These are phyloP conservation scores for Aleiodes testaceus DNA, from an alignment of 2,888 invertebrate genomes.

Conservation along the genomic window DNA sequence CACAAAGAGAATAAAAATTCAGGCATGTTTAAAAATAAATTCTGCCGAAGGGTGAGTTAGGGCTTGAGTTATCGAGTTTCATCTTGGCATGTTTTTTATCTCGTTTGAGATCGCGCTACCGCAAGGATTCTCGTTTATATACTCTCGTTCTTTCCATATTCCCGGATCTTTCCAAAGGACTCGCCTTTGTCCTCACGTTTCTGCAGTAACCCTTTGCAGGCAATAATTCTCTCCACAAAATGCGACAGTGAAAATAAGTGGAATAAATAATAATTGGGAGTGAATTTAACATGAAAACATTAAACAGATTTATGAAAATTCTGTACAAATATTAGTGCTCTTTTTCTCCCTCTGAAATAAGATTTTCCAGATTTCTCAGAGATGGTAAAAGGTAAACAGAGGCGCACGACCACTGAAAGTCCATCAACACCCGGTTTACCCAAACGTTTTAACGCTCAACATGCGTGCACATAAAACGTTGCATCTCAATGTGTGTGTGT, in stretches of 20 bases:
- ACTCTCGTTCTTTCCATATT: slow-evolving; percentile 53
- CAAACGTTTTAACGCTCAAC: slow-evolving; percentile 36
- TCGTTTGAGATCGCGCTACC: slow-evolving; percentile 40
- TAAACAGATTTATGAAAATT: neutral
- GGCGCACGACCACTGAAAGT: slow-evolving; percentile 48
- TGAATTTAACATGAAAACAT: neutral
- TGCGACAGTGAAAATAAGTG: neutral
- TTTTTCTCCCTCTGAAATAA: neutral
- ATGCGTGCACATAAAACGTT: slow-evolving; percentile 43
- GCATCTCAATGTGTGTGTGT: slow-evolving; percentile 34
- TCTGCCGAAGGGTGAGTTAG: slow-evolving; percentile 39
- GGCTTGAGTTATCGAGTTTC: slow-evolving; percentile 60
- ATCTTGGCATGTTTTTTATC: slow-evolving; percentile 54
- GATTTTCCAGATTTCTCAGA: slow-evolving; percentile 20
- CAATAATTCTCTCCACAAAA: slow-evolving; percentile 27
- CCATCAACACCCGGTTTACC: slow-evolving; percentile 43
- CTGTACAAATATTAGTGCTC: slow-evolving; percentile 6
- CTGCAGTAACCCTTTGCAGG: neutral
- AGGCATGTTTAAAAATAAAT: slow-evolving; percentile 49
- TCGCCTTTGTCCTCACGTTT: slow-evolving; percentile 39
- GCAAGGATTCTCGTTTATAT: slow-evolving; percentile 26
- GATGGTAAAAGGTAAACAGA: slow-evolving; percentile 52
- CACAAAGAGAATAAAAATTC: slow-evolving; percentile 21
- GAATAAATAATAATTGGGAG: neutral
- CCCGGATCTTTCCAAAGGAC: slow-evolving; percentile 48